Evolutionary conservation across 2,888 invertebrate species (phyloP), one percentile per base, ranked within the genome.

Genomic region (Heliconius ismenius): DNA sequence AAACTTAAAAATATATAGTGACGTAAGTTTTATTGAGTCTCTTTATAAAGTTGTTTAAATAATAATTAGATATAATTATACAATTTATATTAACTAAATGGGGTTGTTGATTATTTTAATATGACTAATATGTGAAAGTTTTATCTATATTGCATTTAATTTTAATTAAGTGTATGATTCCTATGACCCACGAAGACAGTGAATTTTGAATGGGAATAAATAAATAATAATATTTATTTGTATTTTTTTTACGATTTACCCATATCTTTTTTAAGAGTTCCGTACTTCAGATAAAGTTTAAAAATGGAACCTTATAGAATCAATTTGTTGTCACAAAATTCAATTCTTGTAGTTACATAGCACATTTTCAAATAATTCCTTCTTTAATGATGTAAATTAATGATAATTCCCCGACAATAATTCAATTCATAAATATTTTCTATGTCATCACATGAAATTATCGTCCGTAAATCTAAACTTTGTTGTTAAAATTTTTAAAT

Each of bases 121-220:
- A 67, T 24, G 7, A 67, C 24, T 67, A 67, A 67, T 39, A 67
- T 24, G 15, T 67, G 24, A 67, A 39, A 49, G 28, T 76, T 65
- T n/a, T 72, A 65, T 65, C 49, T 70, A 28, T 32, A 72, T 65
- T 72, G 76, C 74, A 74, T 77, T 72, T 77, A 77, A 65, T 75
- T 74, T 70, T 62, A 58, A 58, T 32, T 24, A 60, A 62, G 6
- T 70, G 36, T 73, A 49, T 68, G n/a, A 26, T 24, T 28, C n/a
- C 10, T 64, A 64, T 63, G 39, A n/a, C 28, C 21, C 36, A 36
- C 58, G 15, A 77, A 36, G 74, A 77, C 36, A 70, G n/a, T 54
- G 68, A 21, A 26, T 49, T 64, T 32, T 36, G 58, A 69, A 58
- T 69, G 54, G 69, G 3, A 64, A 64, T 63, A 74, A 74, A 74